Evolutionary conservation across 2,888 invertebrate species (phyloP), one percentile per base, ranked within the genome.

Genomic region (Drosophila putrida): DNA sequence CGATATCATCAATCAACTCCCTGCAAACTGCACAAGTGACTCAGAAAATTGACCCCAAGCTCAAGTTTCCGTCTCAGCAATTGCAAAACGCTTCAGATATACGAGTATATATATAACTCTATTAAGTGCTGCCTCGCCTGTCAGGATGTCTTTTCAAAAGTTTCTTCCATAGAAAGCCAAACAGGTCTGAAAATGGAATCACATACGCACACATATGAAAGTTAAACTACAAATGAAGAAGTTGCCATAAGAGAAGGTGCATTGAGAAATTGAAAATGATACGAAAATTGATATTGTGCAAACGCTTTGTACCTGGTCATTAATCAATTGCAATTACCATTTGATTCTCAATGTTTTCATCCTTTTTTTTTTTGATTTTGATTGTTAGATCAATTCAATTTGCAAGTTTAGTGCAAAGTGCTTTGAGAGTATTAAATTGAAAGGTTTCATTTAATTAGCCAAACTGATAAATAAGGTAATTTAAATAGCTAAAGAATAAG

Each of bases 1-100:
- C 91, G 91, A 90, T 82, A 78, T 83, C 91, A 90, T 90, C 91
- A 90, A 90, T 90, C 90, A 91, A 78, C 74, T 51, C 53, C 61
- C 57, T 58, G 27, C 44, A 39, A 36, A 57, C 62, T 6, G 35
- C 15, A 36, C n/a, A 51, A 46, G 38, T 41, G 38, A 43, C 63
- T 58, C 36, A 25, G 41, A n/a, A 36, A 53, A 54, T 62, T 55
- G 62, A 70, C 49, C 68, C 67, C 46, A 35, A 54, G 41, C 64
- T 67, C 63, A 57, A 49, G 59, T 74, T 74, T 58, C 49, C 46
- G 11, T 59, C 28, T 13, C 4, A 49, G 49, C 41, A 71, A 41
- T 49, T 64, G 27, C n/a, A 44, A 69, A 68, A 69, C 39, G 61
- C 58, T 69, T 50, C 44, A 66, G 49, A 53, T 51, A 55, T 74